Evolutionary conservation across 2,888 invertebrate genomes (phyloP).

Genomic region (Stramonita haemastoma): DNA sequence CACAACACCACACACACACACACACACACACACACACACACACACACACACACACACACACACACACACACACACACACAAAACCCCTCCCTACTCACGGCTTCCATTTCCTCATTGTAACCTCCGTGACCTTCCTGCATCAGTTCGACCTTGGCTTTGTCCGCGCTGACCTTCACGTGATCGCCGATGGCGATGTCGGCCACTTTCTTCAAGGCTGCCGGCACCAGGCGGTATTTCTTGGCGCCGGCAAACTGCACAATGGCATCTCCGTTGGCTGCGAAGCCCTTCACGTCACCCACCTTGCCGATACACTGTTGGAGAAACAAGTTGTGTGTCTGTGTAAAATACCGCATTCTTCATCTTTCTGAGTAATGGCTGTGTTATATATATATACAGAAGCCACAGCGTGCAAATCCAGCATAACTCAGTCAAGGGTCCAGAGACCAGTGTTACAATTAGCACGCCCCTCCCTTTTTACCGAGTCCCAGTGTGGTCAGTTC

Average conservation of each 20-base stretch:
- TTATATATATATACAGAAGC: background rate
- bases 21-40: background rate
- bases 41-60: background rate
- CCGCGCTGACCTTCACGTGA: constrained; percentile 12
- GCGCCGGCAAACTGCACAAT: constrained; percentile 36
- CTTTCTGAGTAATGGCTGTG: background rate
- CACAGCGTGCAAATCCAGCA: too few species aligned
- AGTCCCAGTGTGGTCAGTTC: too few species aligned
- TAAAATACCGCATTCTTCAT: background rate
- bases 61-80: background rate
- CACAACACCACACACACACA: background rate
- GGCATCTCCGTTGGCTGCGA: constrained; percentile 39
- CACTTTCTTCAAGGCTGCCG: constrained; percentile 29
- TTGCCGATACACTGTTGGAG: constrained; percentile 32
- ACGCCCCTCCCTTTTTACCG: too few species aligned
- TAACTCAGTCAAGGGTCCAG: too few species aligned
- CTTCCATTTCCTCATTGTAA: constrained; percentile 18
- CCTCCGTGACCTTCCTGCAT: constrained; percentile 38
- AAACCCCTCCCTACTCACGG: constrained; percentile 13
- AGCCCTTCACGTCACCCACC: constrained; percentile 32
- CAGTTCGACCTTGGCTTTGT: background rate
- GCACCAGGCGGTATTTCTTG: constrained; percentile 37
- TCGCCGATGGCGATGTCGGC: constrained; percentile 6
- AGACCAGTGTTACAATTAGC: too few species aligned
- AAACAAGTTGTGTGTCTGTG: background rate